phyloP scores from a whole-genome alignment of 1,140 invertebrate species.

The Apocrypta bakeri region DNA sequence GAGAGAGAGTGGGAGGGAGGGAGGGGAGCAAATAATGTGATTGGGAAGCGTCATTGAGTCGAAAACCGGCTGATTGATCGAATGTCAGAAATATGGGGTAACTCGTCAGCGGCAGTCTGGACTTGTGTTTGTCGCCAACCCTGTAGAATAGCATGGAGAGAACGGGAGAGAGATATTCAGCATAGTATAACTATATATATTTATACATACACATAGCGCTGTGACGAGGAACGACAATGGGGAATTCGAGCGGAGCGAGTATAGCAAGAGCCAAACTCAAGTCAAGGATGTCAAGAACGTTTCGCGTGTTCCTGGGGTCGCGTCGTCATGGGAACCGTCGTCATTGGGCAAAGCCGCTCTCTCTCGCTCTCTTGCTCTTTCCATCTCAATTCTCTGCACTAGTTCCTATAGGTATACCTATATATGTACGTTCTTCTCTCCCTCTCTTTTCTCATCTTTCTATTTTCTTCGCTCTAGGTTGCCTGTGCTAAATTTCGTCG shows the following conservation, averaged over 20 bases:
- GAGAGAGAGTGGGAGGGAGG: too few species aligned
- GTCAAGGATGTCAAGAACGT: conserved; percentile 69
- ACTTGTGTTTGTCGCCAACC: neutral
- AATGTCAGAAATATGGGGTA: conserved; percentile 32
- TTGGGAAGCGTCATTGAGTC: conserved; percentile 15
- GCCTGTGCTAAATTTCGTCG: conserved; percentile 38
- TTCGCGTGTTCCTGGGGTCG: conserved; percentile 60
- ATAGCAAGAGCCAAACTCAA: conserved; percentile 56
- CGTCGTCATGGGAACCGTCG: conserved; percentile 72
- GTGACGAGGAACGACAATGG: conserved; percentile 14
- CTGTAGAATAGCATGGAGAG: neutral
- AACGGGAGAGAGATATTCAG: neutral
- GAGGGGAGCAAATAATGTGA: too few species aligned
- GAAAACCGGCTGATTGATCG: conserved; percentile 38
- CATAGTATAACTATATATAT: neutral
- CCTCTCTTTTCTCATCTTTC: conserved; percentile 49
- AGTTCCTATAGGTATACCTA: neutral
- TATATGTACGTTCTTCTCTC: neutral
- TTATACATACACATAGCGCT: neutral
- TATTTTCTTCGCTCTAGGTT: conserved; percentile 42
- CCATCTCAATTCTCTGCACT: conserved; percentile 20
- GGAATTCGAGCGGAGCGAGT: conserved; percentile 28
- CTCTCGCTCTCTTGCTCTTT: conserved; percentile 32
- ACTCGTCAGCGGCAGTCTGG: neutral
- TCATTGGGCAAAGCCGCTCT: conserved; percentile 63